These are phyloP conservation scores for Himalopsyche phryganea DNA, from an alignment of 1,140 invertebrate species.

Conservation along the genomic window DNA sequence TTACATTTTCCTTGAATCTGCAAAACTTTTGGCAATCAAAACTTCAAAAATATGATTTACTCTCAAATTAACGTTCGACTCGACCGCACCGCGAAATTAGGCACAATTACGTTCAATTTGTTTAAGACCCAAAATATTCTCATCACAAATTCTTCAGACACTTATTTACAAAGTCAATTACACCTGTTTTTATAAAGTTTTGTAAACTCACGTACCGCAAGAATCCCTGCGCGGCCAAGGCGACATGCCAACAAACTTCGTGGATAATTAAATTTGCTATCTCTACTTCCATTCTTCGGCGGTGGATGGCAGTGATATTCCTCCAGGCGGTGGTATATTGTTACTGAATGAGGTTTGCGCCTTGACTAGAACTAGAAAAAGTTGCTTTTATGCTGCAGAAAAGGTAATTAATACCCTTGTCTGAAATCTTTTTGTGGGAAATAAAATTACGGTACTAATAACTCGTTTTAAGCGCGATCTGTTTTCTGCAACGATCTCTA, in stretches of 20 bases:
- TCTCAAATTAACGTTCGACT: background rate
- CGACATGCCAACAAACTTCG: slow-evolving; percentile 10
- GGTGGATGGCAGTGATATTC: slow-evolving; percentile 11
- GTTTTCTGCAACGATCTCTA: too few relatives aligned
- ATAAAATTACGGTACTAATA: too few relatives aligned
- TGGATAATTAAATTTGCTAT: slow-evolving; percentile 26
- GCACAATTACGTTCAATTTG: background rate
- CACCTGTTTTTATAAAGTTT: slow-evolving; percentile 7
- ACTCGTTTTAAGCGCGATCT: too few relatives aligned
- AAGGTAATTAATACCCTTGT: slow-evolving; percentile 1
- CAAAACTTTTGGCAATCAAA: background rate
- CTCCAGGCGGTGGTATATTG: background rate
- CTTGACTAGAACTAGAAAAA: background rate
- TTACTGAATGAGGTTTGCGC: slow-evolving; percentile 1
- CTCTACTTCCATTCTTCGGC: slow-evolving; percentile 8
- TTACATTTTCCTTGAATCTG: too few relatives aligned
- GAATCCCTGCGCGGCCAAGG: background rate
- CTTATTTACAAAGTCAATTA: slow-evolving; percentile 8
- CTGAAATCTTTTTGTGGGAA: too few relatives aligned
- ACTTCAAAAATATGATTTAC: slow-evolving; percentile 7
- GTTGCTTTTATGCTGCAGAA: background rate
- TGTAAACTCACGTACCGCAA: background rate
- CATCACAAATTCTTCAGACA: background rate
- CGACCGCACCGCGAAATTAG: background rate
- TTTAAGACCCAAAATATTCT: slow-evolving; percentile 1